A percentile compares a stretch with the other conserved stretches of the same genome.
These are phyloP conservation scores for Argentina silus DNA, from an alignment of 2,797 vertebrate genomes.

Conservation along the genomic window DNA sequence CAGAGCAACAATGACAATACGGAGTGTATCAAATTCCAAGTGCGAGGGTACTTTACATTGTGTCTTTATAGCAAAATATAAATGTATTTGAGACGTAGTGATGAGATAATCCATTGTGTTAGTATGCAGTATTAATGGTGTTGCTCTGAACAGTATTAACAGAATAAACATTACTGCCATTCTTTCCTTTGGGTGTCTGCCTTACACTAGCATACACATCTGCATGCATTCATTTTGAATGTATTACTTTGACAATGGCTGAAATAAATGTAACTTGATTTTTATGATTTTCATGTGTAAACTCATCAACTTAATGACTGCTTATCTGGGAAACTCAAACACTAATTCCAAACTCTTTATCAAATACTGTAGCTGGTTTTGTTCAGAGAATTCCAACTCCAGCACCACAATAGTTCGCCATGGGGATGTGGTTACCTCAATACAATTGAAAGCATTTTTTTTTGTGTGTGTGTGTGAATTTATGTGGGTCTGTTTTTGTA, in stretches of 20 bases:
- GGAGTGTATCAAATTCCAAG: no score
- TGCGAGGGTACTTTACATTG: no score
- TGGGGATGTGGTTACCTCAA: no score
- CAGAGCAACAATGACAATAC: no score
- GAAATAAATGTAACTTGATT: not conserved
- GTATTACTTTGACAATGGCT: not conserved
- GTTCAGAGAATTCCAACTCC: not conserved
- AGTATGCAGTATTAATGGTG: not conserved
- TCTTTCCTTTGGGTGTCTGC: not conserved
- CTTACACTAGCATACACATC: slow-evolving; percentile 1
- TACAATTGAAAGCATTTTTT: no score
- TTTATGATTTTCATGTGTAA: slow-evolving; percentile 4
- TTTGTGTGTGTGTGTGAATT: no score
- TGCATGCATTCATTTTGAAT: slow-evolving; percentile 1
- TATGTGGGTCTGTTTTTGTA: no score
- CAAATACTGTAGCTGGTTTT: slow-evolving; percentile 1
- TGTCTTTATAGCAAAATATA: no score
- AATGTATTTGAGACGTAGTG: no score
- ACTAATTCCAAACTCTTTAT: slow-evolving; percentile 7
- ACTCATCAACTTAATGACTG: slow-evolving; percentile 10
- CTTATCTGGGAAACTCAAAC: not conserved
- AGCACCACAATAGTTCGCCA: no score
- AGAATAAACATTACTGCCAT: not conserved
- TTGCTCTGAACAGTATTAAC: slow-evolving; percentile 2
- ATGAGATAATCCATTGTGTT: not conserved